phyloP scores from a whole-genome alignment of 2,888 invertebrate species.

The Ariolimax columbianus region DNA sequence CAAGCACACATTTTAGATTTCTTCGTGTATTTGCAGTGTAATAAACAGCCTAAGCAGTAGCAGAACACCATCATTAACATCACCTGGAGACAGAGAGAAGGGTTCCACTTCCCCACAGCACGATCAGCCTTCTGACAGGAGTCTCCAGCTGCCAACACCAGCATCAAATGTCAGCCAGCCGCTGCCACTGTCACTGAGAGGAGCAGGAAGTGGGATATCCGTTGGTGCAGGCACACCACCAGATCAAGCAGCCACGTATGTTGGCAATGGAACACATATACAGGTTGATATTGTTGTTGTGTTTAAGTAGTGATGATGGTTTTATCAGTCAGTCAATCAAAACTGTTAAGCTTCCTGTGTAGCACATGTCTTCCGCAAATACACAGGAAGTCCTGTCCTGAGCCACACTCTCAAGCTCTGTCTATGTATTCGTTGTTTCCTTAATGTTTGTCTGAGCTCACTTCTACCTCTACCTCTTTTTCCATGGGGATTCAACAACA shows the following conservation, averaged over 20 bases:
- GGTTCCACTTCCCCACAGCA: slow-evolving; percentile 22
- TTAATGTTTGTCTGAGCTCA: no score
- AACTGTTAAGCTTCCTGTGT: no score
- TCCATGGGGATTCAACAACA: no score
- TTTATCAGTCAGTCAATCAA: no score
- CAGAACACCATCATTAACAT: slow-evolving; percentile 28
- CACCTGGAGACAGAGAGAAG: slow-evolving; percentile 38
- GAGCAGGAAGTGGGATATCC: not conserved
- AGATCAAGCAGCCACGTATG: not conserved
- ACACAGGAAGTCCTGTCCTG: no score
- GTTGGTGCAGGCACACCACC: not conserved
- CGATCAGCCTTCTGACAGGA: slow-evolving; percentile 35
- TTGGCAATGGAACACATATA: slow-evolving; percentile 1
- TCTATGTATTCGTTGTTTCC: no score
- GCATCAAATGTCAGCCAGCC: slow-evolving; percentile 10
- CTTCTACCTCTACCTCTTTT: no score
- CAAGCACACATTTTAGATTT: no score
- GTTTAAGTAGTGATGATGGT: no score
- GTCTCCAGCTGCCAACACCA: slow-evolving; percentile 48
- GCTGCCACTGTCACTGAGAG: slow-evolving; percentile 24
- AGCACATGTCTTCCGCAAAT: no score
- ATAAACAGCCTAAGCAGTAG: slow-evolving; percentile 22
- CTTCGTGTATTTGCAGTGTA: slow-evolving; percentile 8
- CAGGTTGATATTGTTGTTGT: no score
- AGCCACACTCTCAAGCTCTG: no score